Evolutionary conservation across 2,113 vertebrate genomes (phyloP), one percentile per base, ranked within the genome.

Genomic region (Cranoglanis bouderius): DNA sequence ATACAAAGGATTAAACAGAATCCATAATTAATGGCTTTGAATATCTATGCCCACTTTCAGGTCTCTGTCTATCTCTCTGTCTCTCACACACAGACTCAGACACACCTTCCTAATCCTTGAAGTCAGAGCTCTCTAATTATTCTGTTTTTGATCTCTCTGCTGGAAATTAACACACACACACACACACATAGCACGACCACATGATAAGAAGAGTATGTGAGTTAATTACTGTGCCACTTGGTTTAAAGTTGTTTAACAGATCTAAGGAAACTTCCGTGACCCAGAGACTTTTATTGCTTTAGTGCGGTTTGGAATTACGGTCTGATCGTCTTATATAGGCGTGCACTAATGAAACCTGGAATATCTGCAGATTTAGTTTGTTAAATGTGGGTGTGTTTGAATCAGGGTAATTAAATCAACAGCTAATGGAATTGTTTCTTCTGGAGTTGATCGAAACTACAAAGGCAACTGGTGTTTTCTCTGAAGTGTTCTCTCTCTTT

Each of bases 71-170:
- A 46, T 74, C 86, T 65, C 77, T 43, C 26, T 67, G 85, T 82
- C 97, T 96, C 82, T 67, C 59, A 72, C 51, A 82, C 32, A 43
- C 72, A 43, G 63, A 38, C 65, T 38, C 46, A 57, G 59, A 96
- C 96, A 96, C 97, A 96, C 51, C 86, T 90, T 82, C 51, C 67
- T 87, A 63, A 91, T 88, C 90, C 81, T 91, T 90, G 80, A 82
- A 63, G 63, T 70, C 43, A 70, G 59, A 70, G 59, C 77, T 75
- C 67, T 88, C 6, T 88, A 88, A 88, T 84, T 88, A 87, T 53
- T 91, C 26, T 46, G 82, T 61, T 86, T 89, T 74, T 86, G 85
- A 89, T 63, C 85, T 74, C 65, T 84, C 9, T 61, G 32, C 81
- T 82, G 53, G 55, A 82, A 82, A 67, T 87, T 82, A 67, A 84